Percentiles rank a stretch among this genome's conserved stretches.
These are phyloP conservation scores for Drosophila subsilvestris DNA, from an alignment of 2,888 invertebrate genomes.

Conservation along the genomic window DNA sequence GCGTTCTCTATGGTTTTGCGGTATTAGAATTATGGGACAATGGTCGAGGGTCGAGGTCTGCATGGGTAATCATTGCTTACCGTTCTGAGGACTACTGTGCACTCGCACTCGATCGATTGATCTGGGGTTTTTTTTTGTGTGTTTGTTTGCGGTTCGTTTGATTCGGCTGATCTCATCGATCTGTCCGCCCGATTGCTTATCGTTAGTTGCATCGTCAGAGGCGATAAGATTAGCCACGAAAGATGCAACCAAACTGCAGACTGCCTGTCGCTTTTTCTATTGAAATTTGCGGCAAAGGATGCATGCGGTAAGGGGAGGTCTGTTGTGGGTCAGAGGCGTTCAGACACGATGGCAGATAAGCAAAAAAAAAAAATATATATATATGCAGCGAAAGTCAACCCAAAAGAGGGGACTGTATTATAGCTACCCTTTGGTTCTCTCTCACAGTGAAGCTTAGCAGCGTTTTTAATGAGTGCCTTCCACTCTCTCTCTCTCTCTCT, in stretches of 20 bases:
- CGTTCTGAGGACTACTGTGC: conserved; percentile 59
- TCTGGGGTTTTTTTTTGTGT: conserved; percentile 28
- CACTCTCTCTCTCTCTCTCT: no score
- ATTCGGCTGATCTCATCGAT: conserved; percentile 43
- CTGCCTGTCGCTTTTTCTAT: conserved; percentile 65
- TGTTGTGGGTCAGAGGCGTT: conserved; percentile 44
- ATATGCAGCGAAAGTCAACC: conserved; percentile 8
- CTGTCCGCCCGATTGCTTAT: conserved; percentile 38
- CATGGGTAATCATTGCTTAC: conserved; percentile 64
- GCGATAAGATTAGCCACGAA: conserved; percentile 55
- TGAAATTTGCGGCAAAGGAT: conserved; percentile 44
- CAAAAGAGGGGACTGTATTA: neutral
- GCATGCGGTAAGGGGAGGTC: conserved; percentile 10
- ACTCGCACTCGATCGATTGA: conserved; percentile 36
- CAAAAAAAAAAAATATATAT: neutral
- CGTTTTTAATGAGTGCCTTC: no score
- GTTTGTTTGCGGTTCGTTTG: conserved; percentile 63
- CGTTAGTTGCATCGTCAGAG: conserved; percentile 48
- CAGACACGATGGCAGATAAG: conserved; percentile 19
- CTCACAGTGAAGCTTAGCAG: neutral
- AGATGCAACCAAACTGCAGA: conserved; percentile 25
- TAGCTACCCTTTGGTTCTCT: neutral
- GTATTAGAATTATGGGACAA: conserved; percentile 71
- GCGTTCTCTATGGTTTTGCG: conserved; percentile 50
- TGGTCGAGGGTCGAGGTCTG: conserved; percentile 35